phyloP scores from a whole-genome alignment of 2,888 invertebrate genomes.

The Poecilobothrus nobilitatus region DNA sequence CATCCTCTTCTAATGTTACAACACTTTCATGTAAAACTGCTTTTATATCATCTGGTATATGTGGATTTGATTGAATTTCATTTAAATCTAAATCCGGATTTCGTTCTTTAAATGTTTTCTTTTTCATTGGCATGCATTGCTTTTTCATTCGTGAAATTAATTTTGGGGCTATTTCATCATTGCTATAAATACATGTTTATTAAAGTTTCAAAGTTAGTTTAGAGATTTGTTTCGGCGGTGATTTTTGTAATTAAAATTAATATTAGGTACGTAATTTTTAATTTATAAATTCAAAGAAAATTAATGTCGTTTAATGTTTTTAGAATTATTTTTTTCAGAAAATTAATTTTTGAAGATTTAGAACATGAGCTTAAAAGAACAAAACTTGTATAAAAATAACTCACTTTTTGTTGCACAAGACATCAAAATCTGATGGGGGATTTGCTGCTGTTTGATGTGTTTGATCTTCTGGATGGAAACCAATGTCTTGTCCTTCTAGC shows the following conservation, averaged over 20 bases:
- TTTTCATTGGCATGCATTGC: conserved; percentile 41
- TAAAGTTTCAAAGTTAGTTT: too few relatives aligned
- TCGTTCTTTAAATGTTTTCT: conserved; percentile 43
- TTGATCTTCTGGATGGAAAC: conserved; percentile 89
- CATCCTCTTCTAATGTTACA: conserved; percentile 27
- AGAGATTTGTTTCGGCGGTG: too few relatives aligned
- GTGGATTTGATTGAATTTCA: conserved; percentile 43
- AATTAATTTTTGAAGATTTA: too few relatives aligned
- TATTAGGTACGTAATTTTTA: too few relatives aligned
- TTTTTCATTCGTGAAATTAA: conserved; percentile 41
- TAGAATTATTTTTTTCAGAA: too few relatives aligned
- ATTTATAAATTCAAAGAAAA: too few relatives aligned
- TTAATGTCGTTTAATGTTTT: too few relatives aligned
- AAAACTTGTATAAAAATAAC: too few relatives aligned
- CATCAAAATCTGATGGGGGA: conserved; percentile 72
- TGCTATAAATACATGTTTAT: conserved; percentile 22
- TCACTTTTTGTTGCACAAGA: conserved; percentile 67
- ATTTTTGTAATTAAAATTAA: too few relatives aligned
- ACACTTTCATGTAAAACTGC: conserved; percentile 42
- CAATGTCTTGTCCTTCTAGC: conserved; percentile 82
- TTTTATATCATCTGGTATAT: conserved; percentile 43
- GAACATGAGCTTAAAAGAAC: too few relatives aligned
- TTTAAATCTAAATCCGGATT: conserved; percentile 44
- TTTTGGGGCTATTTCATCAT: conserved; percentile 29
- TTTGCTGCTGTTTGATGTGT: conserved; percentile 58